Percentiles rank a stretch among this genome's conserved stretches.
These are phyloP conservation scores for Digitonthophagus gazella DNA, from an alignment of 2,888 invertebrate species.

Conservation along the genomic window DNA sequence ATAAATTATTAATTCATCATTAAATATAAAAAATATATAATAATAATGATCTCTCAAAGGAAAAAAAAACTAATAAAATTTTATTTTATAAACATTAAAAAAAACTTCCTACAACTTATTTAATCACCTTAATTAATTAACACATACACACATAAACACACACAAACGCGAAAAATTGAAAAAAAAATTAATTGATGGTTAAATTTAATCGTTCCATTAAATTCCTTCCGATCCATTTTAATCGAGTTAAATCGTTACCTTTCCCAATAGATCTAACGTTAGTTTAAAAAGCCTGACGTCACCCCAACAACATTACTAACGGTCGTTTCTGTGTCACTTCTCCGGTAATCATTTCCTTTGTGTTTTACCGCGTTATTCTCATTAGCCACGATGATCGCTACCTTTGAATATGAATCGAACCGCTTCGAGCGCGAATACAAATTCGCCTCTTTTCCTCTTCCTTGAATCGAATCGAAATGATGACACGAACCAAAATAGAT, in stretches of 20 bases:
- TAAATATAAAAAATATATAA: too few relatives aligned
- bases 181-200: too few relatives aligned
- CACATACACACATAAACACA: too few relatives aligned
- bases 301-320: neutral
- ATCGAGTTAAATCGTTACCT: neutral
- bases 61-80: too few relatives aligned
- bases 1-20: too few relatives aligned
- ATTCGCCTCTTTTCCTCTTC: neutral
- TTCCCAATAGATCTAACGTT: neutral
- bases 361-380: neutral
- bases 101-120: too few relatives aligned
- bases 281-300: neutral
- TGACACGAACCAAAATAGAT: neutral
- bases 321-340: neutral
- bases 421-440: neutral
- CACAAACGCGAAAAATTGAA: too few relatives aligned
- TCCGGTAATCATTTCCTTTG: neutral
- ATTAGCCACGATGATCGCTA: neutral
- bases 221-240: too few relatives aligned
- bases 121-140: too few relatives aligned
- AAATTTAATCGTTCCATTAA: too few relatives aligned
- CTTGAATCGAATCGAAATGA: neutral
- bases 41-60: too few relatives aligned
- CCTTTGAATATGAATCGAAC: neutral
- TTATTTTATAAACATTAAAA: too few relatives aligned